phyloP scores from a whole-genome alignment of 2,113 vertebrate species.

The Donacobius atricapilla region DNA sequence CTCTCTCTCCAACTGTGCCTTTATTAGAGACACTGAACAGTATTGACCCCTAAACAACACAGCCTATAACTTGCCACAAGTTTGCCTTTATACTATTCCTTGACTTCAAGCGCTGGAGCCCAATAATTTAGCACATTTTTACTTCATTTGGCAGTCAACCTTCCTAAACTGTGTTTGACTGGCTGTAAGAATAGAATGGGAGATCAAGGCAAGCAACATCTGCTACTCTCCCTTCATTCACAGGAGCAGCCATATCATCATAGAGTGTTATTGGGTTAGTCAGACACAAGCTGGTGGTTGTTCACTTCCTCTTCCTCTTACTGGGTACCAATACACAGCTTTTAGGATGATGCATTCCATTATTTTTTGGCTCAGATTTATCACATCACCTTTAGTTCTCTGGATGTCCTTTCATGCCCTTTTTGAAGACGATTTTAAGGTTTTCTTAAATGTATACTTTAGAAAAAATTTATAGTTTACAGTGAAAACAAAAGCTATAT shows the following conservation, averaged over 20 bases:
- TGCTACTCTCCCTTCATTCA: background rate
- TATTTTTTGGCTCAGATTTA: background rate
- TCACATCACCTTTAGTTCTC: background rate
- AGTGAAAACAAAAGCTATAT: background rate
- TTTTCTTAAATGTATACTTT: background rate
- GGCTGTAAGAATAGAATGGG: background rate
- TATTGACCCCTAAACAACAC: background rate
- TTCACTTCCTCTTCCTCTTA: background rate
- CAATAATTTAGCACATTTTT: background rate
- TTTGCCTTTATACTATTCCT: background rate
- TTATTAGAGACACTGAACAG: background rate
- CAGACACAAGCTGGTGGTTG: background rate
- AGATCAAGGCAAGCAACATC: background rate
- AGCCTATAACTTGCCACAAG: background rate
- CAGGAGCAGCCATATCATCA: background rate
- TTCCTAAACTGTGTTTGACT: background rate
- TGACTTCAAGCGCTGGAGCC: background rate
- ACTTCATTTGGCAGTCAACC: background rate
- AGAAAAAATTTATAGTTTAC: background rate
- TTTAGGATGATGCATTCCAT: background rate
- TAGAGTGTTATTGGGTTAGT: background rate
- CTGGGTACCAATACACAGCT: background rate
- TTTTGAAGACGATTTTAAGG: background rate
- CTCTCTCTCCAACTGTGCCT: background rate
- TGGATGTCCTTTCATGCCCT: background rate